Conservation (phyloP, 2,888 invertebrate genomes). For the Megastigmus dorsalis region DNA sequence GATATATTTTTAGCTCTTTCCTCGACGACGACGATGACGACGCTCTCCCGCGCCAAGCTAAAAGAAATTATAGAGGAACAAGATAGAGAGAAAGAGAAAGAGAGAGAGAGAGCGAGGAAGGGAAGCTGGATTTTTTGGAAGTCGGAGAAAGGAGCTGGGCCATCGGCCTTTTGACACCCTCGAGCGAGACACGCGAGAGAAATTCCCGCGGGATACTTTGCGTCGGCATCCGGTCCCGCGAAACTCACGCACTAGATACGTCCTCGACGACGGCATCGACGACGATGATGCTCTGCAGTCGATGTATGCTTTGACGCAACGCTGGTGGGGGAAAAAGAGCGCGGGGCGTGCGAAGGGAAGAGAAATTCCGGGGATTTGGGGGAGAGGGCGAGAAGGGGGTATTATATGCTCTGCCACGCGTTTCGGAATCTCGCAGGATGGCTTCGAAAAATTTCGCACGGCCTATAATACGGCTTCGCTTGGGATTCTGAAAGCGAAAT, state of each 20-base stretch:
- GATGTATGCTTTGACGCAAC: neutral
- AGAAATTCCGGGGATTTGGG: neutral
- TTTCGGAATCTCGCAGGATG: conserved; percentile 16
- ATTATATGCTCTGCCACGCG: no score
- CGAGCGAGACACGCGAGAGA: conserved; percentile 26
- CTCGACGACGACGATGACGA: no score
- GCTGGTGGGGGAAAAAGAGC: neutral
- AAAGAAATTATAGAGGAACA: neutral
- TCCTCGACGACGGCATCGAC: neutral
- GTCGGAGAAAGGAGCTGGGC: neutral
- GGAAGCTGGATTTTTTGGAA: neutral
- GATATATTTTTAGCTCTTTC: conserved; percentile 56
- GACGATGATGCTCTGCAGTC: no score
- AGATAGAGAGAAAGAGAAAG: neutral
- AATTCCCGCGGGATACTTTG: conserved; percentile 2
- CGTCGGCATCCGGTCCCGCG: conserved; percentile 10
- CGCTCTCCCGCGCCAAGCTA: neutral
- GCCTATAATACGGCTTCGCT: no score
- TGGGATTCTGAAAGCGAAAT: neutral
- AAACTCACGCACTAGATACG: conserved; percentile 14
- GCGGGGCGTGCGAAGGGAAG: neutral
- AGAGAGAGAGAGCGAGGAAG: neutral
- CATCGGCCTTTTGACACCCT: conserved; percentile 6
- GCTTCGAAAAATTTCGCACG: conserved; percentile 39
- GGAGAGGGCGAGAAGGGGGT: neutral